These are phyloP conservation scores for Colletes collaris DNA, from an alignment of 2,888 invertebrate species.

Conservation along the genomic window DNA sequence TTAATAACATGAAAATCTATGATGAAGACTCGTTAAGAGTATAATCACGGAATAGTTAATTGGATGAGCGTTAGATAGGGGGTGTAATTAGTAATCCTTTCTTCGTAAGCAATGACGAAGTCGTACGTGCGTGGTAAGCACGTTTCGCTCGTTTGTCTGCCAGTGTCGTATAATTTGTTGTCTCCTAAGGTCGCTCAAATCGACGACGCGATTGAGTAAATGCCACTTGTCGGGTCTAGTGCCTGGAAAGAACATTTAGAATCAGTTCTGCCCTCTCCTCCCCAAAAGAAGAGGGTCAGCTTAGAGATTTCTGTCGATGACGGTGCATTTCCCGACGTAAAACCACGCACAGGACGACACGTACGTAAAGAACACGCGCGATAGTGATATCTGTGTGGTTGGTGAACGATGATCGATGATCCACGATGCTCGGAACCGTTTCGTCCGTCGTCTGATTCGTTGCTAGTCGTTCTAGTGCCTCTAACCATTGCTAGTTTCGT, in stretches of 20 bases:
- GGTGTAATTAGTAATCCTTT: slow-evolving; percentile 51
- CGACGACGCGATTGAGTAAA: slow-evolving; percentile 76
- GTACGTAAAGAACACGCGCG: slow-evolving; percentile 35
- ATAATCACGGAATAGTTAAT: background rate
- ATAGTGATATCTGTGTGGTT: slow-evolving; percentile 35
- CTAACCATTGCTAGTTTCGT: background rate
- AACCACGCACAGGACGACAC: slow-evolving; percentile 43
- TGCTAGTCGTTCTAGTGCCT: background rate
- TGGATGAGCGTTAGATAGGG: background rate
- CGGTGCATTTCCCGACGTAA: background rate
- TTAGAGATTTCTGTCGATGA: slow-evolving; percentile 3
- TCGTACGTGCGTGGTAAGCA: slow-evolving; percentile 54
- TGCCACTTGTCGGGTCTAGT: slow-evolving; percentile 78
- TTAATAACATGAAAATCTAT: background rate
- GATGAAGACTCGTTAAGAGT: background rate
- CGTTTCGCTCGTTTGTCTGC: slow-evolving; percentile 75
- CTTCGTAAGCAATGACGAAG: slow-evolving; percentile 66
- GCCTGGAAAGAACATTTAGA: slow-evolving; percentile 77
- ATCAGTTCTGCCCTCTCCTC: slow-evolving; percentile 50
- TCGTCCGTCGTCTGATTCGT: slow-evolving; percentile 40
- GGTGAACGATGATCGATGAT: slow-evolving; percentile 52
- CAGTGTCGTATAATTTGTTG: slow-evolving; percentile 80
- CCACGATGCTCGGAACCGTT: slow-evolving; percentile 7
- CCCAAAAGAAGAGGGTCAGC: background rate
- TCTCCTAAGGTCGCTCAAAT: slow-evolving; percentile 79